Evolutionary conservation across 2,888 invertebrate genomes (phyloP).

Genomic region (Rhabditoides inermis): DNA sequence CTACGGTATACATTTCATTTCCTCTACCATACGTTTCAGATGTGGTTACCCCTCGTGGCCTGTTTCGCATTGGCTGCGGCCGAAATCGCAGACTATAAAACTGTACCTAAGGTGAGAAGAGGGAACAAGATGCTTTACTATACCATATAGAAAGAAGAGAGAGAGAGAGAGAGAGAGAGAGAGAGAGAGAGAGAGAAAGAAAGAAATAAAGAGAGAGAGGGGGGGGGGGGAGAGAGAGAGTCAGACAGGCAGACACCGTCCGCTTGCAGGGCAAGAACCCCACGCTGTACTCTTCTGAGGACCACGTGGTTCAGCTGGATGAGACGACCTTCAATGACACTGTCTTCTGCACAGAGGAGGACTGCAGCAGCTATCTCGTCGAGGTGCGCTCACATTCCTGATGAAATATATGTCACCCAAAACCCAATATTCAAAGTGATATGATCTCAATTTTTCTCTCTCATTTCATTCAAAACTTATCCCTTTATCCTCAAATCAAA

Average conservation of each 20-base stretch:
- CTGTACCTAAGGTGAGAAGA: constrained; percentile 21
- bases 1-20: too few species aligned
- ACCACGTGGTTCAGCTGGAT: constrained; percentile 44
- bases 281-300: constrained; percentile 44
- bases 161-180: too few species aligned
- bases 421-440: neutral
- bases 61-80: too few species aligned
- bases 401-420: neutral
- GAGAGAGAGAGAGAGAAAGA: too few species aligned
- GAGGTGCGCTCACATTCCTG: constrained; percentile 21
- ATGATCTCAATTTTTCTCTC: neutral
- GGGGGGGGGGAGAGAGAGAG: neutral
- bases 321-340: constrained; percentile 48
- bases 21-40: too few species aligned
- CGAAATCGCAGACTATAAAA: constrained; percentile 23
- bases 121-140: too few species aligned
- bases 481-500: neutral
- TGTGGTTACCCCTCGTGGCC: too few species aligned
- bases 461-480: neutral
- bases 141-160: neutral
- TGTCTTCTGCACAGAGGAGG: constrained; percentile 33
- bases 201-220: too few species aligned
- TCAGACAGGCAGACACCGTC: neutral
- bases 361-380: constrained; percentile 40
- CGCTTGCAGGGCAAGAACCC: constrained; percentile 36